These are phyloP conservation scores for Carcinoscorpius rotundicauda DNA, from an alignment of 1,140 invertebrate species.

Conservation along the genomic window DNA sequence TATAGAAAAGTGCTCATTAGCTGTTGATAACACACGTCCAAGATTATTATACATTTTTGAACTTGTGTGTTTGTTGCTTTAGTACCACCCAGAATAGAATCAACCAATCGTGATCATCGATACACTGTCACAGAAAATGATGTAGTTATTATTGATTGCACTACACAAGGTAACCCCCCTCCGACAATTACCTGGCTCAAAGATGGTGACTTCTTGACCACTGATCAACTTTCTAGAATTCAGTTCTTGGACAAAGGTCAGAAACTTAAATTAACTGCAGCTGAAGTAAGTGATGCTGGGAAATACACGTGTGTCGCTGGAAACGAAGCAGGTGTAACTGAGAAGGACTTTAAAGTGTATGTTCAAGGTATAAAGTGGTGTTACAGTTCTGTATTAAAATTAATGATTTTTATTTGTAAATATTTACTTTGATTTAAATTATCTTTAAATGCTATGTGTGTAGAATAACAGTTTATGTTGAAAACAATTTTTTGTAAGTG, in stretches of 20 bases:
- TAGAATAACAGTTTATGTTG: too few species aligned
- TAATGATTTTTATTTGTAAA: too few species aligned
- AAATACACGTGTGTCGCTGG: constrained; percentile 71
- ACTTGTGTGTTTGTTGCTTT: not conserved
- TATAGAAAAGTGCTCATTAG: too few species aligned
- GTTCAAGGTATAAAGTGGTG: constrained; percentile 48
- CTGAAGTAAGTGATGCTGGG: constrained; percentile 12
- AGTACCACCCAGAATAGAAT: not conserved
- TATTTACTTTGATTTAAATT: too few species aligned
- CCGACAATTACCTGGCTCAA: constrained; percentile 19
- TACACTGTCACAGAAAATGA: constrained; percentile 10
- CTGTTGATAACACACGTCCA: too few species aligned
- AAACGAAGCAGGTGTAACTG: constrained; percentile 66
- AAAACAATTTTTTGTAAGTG: too few species aligned
- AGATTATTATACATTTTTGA: too few species aligned
- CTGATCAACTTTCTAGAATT: constrained; percentile 4
- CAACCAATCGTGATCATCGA: not conserved
- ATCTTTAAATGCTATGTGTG: too few species aligned
- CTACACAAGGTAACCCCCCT: constrained; percentile 9
- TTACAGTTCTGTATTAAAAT: too few species aligned
- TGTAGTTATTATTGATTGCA: constrained; percentile 9
- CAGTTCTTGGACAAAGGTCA: constrained; percentile 7
- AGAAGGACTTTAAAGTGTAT: constrained; percentile 57
- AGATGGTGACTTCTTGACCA: constrained; percentile 14
- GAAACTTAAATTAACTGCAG: constrained; percentile 6